Evolutionary conservation across 2,888 invertebrate species (phyloP).

Genomic region (Gonocerus acuteangulatus): DNA sequence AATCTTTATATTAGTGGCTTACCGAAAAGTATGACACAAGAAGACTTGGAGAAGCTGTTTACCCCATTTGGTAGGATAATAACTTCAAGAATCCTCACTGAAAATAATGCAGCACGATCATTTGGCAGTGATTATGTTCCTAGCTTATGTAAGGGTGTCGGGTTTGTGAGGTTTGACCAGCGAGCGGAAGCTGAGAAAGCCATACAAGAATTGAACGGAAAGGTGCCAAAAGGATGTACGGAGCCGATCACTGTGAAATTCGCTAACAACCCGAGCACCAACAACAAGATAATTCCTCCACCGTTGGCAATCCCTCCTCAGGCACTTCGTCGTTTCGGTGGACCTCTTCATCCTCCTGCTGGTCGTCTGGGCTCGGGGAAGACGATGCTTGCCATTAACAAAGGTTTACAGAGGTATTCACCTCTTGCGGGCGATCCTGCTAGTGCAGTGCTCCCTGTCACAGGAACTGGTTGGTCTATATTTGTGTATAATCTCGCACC

Average conservation of each 20-base stretch:
- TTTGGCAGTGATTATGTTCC: constrained; percentile 45
- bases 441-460: constrained; percentile 73
- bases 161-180: constrained; percentile 87
- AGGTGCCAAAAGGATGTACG: constrained; percentile 74
- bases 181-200: constrained; percentile 81
- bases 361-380: constrained; percentile 75
- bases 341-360: constrained; percentile 70
- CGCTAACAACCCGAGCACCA: constrained; percentile 80
- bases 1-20: constrained; percentile 94
- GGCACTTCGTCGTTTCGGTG: constrained; percentile 68
- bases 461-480: constrained; percentile 85
- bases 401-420: constrained; percentile 77
- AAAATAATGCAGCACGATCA: constrained; percentile 61
- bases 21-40: constrained; percentile 92
- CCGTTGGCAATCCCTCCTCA: constrained; percentile 70
- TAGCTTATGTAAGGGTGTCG: constrained; percentile 78
- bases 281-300: constrained; percentile 60
- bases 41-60: constrained; percentile 87
- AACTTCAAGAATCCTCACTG: constrained; percentile 90
- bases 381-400: constrained; percentile 75
- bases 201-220: constrained; percentile 81
- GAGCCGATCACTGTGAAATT: constrained; percentile 89
- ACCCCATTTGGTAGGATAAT: constrained; percentile 92
- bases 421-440: constrained; percentile 72
- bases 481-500: constrained; percentile 89